Evolutionary conservation across 2,113 vertebrate species (phyloP).

Genomic region (Pomatostomus ruficeps): DNA sequence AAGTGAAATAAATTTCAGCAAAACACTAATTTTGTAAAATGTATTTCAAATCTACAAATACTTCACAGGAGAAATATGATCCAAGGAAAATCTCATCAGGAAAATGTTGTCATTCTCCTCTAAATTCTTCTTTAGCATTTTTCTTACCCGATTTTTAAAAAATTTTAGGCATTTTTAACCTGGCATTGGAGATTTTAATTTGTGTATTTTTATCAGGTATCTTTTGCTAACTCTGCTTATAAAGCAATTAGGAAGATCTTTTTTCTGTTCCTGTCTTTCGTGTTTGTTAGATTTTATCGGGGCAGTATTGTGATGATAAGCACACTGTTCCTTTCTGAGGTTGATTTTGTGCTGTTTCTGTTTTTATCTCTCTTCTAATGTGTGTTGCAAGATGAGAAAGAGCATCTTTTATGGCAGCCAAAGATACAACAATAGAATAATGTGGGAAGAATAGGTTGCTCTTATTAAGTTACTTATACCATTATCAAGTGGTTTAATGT

Average conservation of each 20-base stretch:
- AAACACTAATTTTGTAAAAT: neutral
- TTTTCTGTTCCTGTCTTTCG: neutral
- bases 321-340: conserved; percentile 24
- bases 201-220: neutral
- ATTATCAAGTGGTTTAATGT: neutral
- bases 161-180: neutral
- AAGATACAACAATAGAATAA: conserved; percentile 17
- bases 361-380: neutral
- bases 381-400: conserved; percentile 16
- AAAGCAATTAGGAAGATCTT: conserved; percentile 25
- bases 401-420: neutral
- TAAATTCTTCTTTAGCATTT: neutral
- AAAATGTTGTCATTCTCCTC: neutral
- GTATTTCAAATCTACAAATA: neutral
- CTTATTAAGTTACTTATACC: neutral
- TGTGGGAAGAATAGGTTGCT: neutral
- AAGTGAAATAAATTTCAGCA: neutral
- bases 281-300: conserved; percentile 35
- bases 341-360: conserved; percentile 25
- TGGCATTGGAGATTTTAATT: neutral
- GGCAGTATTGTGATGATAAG: neutral
- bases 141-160: neutral
- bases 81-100: neutral
- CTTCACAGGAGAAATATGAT: neutral
- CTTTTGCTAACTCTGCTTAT: neutral